Evolutionary conservation across 2,797 vertebrate genomes (phyloP).

Genomic region (Siniperca undulata): DNA sequence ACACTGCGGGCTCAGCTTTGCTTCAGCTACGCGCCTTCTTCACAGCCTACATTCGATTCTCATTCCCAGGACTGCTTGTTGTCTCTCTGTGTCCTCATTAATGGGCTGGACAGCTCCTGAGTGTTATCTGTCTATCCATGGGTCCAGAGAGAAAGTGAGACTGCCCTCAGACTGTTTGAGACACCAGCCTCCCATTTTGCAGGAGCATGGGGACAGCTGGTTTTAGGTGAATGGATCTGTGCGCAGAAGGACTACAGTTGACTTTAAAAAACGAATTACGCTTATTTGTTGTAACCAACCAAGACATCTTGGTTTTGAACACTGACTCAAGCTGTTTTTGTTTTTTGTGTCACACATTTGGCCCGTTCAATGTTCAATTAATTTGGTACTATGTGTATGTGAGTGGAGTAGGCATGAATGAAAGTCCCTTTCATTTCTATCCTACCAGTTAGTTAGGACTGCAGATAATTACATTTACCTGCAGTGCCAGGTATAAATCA

Average conservation of each 20-base stretch:
- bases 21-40: constrained; percentile 59
- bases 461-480: not conserved
- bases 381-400: constrained; percentile 7
- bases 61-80: constrained; percentile 51
- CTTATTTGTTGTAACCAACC: constrained; percentile 29
- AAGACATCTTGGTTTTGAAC: constrained; percentile 39
- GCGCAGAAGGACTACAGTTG: constrained; percentile 60
- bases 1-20: constrained; percentile 55
- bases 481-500: not conserved
- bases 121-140: constrained; percentile 23
- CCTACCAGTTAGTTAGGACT: not conserved
- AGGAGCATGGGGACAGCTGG: constrained; percentile 4
- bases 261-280: constrained; percentile 34
- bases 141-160: constrained; percentile 13
- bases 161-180: constrained; percentile 29
- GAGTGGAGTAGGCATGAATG: not conserved
- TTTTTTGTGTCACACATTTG: constrained; percentile 37
- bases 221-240: constrained; percentile 66
- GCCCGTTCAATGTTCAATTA: constrained; percentile 15
- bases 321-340: constrained; percentile 39
- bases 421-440: constrained; percentile 12
- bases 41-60: constrained; percentile 45
- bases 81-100: constrained; percentile 54
- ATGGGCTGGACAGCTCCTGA: constrained; percentile 21
- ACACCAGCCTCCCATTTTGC: constrained; percentile 19